A percentile compares a stretch with the other conserved stretches of the same genome.
Evolutionary conservation across 2,113 vertebrate species (phyloP).

Genomic region (Bungarus multicinctus): DNA sequence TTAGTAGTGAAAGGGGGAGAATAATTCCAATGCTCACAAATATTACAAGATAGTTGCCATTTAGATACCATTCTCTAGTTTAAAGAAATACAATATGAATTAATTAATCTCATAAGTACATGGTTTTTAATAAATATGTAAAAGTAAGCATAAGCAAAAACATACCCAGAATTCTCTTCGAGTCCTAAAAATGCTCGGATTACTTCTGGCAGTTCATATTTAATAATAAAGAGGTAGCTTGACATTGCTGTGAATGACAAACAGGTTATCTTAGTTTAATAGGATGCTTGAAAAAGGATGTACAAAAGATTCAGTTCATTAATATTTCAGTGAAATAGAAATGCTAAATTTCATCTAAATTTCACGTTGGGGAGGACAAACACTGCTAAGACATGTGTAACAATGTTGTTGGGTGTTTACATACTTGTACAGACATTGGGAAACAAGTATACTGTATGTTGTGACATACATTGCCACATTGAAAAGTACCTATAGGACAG

Average conservation of each 20-base stretch:
- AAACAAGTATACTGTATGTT: background rate
- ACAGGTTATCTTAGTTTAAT: slow-evolving; percentile 24
- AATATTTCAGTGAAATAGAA: background rate
- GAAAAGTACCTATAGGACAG: background rate
- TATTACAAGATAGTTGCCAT: slow-evolving; percentile 94
- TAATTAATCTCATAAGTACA: background rate
- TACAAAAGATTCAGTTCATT: background rate
- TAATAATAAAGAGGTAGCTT: slow-evolving; percentile 99
- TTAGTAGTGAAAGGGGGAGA: slow-evolving; percentile 91
- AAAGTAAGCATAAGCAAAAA: slow-evolving; percentile 2
- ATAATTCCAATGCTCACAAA: slow-evolving; percentile 90
- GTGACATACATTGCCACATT: background rate
- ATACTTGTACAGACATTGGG: background rate
- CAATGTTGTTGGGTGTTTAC: background rate
- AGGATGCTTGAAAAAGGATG: background rate
- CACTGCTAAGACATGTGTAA: background rate
- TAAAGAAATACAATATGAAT: slow-evolving; percentile 21
- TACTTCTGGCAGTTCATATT: slow-evolving; percentile 97
- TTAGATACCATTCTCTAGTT: slow-evolving; percentile 91
- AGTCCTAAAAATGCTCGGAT: slow-evolving; percentile 87
- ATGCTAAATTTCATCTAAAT: background rate
- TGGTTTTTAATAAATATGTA: background rate
- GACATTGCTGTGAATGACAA: slow-evolving; percentile 87
- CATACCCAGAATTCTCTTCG: slow-evolving; percentile 87
- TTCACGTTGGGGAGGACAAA: background rate